Base-by-base conservation (phyloP, 1,140 invertebrate genomes). In the Caenorhabditis tropicalis region DNA sequence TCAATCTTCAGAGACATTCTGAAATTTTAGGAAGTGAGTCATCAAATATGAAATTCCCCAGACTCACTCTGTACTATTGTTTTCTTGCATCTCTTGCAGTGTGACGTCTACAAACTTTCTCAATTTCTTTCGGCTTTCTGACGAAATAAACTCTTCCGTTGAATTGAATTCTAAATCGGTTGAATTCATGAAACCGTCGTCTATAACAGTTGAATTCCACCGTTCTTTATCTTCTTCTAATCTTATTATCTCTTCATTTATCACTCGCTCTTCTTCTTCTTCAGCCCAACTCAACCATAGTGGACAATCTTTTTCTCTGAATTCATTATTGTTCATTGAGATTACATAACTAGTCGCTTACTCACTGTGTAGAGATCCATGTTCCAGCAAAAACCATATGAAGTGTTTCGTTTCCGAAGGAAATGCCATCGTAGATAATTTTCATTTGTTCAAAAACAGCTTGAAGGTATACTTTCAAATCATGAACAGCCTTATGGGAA, bases 401-500 rank as follows among this genome's bases (percentile, higher is more conserved):
- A 6, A 74, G n/a, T 2, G 65, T 74, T 43, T 74, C 46, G 39
- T 81, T 81, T 29, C 48, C 48, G 53, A 81, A 81, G 10, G 24
- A 6, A 2, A 81, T 81, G 10, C 79, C 79, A 10, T 80, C 21
- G 27, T 46, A 46, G 16, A 80, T 53, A 36, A 29, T 79, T 79
- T 56, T 79, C n/a, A 21, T 81, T 46, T 88, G 87, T 1, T 88
- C 84, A 53, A 86, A 88, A 79, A 88, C 60, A 31, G 70, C 87
- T n/a, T 56, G 85, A 4, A 88, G 39, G 39, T 88, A 88, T 7
- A 87, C 65, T 29, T 83, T 65, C 24, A 88, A 36, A 33, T 82
- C 51, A 74, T 80, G 39, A 24, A 87, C 36, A 51, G 83, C 87
- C n/a, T 81, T 49, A 46, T 83, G 31, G 6, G 87, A 36, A 21